These are phyloP conservation scores for Sphinx pinastri DNA, from an alignment of 2,888 invertebrate species.

Conservation along the genomic window DNA sequence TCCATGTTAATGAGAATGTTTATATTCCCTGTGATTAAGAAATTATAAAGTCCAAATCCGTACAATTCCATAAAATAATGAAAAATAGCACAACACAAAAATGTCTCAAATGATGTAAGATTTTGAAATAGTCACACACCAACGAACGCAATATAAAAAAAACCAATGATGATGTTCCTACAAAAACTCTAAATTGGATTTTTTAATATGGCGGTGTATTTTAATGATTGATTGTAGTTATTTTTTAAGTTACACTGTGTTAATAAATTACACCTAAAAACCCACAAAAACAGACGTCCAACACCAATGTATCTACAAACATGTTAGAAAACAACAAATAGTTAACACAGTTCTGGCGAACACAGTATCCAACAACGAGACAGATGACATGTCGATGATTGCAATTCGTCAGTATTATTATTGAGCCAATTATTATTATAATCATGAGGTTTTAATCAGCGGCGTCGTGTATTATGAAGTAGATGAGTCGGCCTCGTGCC, in stretches of 20 bases:
- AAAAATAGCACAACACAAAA: too few relatives aligned
- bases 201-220: constrained; percentile 7
- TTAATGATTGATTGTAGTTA: background rate
- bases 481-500: constrained; percentile 54
- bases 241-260: constrained; percentile 2
- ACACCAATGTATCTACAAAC: constrained; percentile 31
- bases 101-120: too few relatives aligned
- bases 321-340: constrained; percentile 28
- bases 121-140: background rate
- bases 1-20: too few relatives aligned
- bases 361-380: constrained; percentile 46
- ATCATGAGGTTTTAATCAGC: constrained; percentile 46
- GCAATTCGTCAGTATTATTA: constrained; percentile 52
- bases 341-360: constrained; percentile 33
- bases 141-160: background rate
- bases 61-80: too few relatives aligned
- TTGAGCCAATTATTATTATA: constrained; percentile 42
- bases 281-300: constrained; percentile 11
- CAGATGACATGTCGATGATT: constrained; percentile 77
- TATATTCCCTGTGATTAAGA: too few relatives aligned
- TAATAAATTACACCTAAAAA: constrained; percentile 2
- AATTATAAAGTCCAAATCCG: too few relatives aligned
- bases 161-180: background rate
- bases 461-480: constrained; percentile 40
- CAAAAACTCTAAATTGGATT: background rate